Percentiles rank a stretch among this genome's conserved stretches.
phyloP scores from a whole-genome alignment of 2,797 vertebrate genomes.

The Phyllotis vaccarum region DNA sequence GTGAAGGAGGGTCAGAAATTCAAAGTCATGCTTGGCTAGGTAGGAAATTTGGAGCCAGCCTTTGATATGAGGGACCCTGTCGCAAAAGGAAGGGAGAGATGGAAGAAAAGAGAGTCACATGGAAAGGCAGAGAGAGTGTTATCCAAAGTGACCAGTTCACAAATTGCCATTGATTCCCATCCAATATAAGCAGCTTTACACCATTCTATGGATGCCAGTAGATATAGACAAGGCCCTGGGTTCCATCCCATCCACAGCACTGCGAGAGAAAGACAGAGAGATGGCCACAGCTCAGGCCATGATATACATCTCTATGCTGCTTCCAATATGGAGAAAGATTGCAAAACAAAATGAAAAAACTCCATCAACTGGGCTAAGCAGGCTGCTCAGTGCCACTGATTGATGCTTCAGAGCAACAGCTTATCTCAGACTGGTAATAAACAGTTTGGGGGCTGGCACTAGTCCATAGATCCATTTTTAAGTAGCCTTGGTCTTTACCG shows the following conservation, averaged over 20 bases:
- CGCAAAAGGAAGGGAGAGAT: not conserved
- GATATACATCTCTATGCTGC: not conserved
- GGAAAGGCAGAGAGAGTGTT: not conserved
- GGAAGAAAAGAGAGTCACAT: not conserved
- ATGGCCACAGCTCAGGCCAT: not conserved
- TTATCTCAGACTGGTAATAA: constrained; percentile 53
- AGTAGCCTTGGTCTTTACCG: constrained; percentile 18
- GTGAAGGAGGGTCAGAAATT: not conserved
- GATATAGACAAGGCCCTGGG: not conserved
- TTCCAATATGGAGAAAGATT: not conserved
- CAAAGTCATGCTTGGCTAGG: not conserved
- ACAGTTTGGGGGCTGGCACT: not conserved
- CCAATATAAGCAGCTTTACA: not conserved
- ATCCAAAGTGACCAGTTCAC: not conserved
- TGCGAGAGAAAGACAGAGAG: not conserved
- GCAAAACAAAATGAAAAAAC: not conserved
- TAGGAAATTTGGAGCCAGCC: not conserved
- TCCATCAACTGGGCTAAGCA: not conserved
- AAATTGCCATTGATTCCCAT: not conserved
- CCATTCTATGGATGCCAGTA: not conserved
- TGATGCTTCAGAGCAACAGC: not conserved
- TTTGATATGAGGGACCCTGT: not conserved
- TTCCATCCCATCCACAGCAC: not conserved
- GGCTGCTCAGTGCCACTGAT: not conserved
- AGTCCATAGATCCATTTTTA: constrained; percentile 22